Conservation (phyloP, 2,113 vertebrate genomes). For the Passer montanus region DNA sequence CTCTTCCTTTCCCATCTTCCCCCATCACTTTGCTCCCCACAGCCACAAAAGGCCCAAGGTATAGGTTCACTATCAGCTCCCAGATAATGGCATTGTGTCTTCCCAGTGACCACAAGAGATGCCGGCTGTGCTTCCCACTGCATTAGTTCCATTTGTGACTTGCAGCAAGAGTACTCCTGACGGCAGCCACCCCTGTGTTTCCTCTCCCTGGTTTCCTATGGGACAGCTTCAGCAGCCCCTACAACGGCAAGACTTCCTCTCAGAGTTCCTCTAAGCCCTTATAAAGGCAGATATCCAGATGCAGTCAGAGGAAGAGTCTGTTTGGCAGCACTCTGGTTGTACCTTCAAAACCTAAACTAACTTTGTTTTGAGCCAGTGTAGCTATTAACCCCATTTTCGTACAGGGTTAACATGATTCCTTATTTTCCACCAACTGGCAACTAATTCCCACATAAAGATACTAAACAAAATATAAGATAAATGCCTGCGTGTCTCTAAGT, state of each 20-base stretch:
- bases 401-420: neutral
- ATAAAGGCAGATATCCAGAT: constrained; percentile 34
- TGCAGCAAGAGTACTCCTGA: neutral
- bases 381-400: neutral
- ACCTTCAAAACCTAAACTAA: neutral
- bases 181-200: neutral
- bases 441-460: neutral
- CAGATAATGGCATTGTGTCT: neutral
- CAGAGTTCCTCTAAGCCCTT: constrained; percentile 37
- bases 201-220: constrained; percentile 37
- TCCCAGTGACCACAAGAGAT: neutral
- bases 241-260: neutral
- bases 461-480: neutral
- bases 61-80: neutral
- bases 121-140: neutral
- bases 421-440: neutral
- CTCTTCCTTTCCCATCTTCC: neutral
- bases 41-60: neutral
- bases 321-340: neutral
- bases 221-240: neutral
- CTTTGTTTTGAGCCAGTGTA: neutral
- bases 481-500: neutral
- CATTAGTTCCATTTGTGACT: neutral
- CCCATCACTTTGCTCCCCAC: neutral
- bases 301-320: constrained; percentile 11